Base-by-base conservation (phyloP, 2,113 vertebrate species). In the Struthidea cinerea region DNA sequence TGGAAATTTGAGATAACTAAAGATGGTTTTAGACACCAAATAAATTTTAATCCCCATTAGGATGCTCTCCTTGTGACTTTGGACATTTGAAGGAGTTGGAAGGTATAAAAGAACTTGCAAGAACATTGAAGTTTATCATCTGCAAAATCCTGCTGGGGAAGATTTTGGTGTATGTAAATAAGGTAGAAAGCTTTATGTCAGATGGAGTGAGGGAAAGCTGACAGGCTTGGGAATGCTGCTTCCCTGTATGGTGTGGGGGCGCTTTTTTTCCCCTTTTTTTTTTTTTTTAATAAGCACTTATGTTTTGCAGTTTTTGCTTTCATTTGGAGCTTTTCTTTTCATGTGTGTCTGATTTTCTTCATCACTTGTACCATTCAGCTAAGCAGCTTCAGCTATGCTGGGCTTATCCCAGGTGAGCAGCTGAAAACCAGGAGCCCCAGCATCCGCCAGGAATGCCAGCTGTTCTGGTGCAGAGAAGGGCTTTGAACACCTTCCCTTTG, bases 301-400 rank as follows among this genome's bases (percentile, higher is more conserved):
- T 22, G 56, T 82, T 94, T 96, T 79, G 83, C 92, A 70, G 42
- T 78, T 90, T 59, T 88, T 77, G 82, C 88, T 91, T 88, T 90
- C 64, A 82, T 92, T 81, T 92, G 60, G 56, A 81, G 88, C 94
- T 92, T 94, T 41, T 88, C 13, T 78, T 71, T 79, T 73, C 75
- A 16, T 41, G 11, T 16, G 22, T 84, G 41, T 90, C 49, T 69
- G 71, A 71, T 86, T 59, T 85, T 50, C 33, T 89, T 65, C 70
- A 78, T 94, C 80, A 17, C 35, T 88, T 71, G 16, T 30, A 15
- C 78, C 35, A 7, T 77, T 56, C 46, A 81, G 82, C 61, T 33
- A 2, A 64, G 68, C 56, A 91, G 57, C 39, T 79, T 52, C 28
- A 49, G 59, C 75, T 70, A 22, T 2, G 5, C 59, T 76, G 46